Evolutionary conservation across 2,113 vertebrate species (phyloP).

Genomic region (Mesoclemmys tuberculata): DNA sequence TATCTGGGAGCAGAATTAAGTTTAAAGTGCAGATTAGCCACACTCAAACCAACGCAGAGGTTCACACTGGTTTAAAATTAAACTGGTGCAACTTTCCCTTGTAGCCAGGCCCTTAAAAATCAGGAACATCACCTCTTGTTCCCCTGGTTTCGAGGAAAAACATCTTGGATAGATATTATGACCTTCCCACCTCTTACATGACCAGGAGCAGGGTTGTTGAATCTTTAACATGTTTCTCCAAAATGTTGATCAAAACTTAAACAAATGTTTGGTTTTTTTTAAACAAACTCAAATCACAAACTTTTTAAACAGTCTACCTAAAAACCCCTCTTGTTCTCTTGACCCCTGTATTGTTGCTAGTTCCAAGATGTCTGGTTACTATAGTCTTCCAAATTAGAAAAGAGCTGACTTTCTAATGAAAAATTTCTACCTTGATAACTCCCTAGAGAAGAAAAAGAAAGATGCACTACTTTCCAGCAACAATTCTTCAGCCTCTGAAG

Average conservation of each 20-base stretch:
- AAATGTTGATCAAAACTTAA: not conserved
- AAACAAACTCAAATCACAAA: not conserved
- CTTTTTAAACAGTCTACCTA: not conserved
- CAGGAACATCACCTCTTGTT: not conserved
- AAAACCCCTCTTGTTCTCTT: not conserved
- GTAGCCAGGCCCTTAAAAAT: not conserved
- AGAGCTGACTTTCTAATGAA: not conserved
- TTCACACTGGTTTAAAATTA: not conserved
- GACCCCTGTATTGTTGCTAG: not conserved
- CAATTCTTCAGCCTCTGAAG: not conserved
- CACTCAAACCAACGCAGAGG: not conserved
- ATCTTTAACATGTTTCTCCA: not conserved
- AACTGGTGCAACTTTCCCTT: not conserved
- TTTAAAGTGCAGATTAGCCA: not conserved
- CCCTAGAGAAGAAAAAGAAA: not conserved
- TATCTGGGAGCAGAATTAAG: not conserved
- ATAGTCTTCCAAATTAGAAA: not conserved
- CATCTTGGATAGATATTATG: not conserved
- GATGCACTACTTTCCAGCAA: not conserved
- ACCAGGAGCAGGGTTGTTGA: not conserved
- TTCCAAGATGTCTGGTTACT: too few relatives aligned
- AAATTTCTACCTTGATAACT: not conserved
- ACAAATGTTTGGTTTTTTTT: too few relatives aligned
- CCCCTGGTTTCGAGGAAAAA: not conserved
- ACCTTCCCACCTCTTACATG: not conserved